Conservation (phyloP, 2,888 invertebrate species). For the Serrognathus titanus region DNA sequence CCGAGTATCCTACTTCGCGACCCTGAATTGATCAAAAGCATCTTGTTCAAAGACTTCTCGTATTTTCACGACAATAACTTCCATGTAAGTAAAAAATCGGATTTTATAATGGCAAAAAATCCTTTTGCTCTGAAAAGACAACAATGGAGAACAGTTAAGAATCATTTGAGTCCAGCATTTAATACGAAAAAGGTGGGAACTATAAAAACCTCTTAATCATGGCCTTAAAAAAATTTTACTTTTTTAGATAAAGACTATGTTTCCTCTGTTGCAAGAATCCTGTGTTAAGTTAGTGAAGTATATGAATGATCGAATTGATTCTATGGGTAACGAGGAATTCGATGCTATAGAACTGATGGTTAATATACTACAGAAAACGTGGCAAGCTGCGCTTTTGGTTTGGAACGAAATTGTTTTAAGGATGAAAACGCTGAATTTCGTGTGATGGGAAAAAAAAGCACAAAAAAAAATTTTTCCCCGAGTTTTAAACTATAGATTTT, state of each 20-base stretch:
- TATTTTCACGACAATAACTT: constrained; percentile 43
- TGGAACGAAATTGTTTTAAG: constrained; percentile 41
- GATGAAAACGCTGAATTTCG: constrained; percentile 34
- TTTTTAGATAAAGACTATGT: constrained; percentile 49
- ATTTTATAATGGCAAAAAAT: constrained; percentile 49
- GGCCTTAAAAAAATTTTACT: neutral
- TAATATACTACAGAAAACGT: constrained; percentile 46
- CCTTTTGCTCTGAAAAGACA: constrained; percentile 49
- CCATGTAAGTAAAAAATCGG: constrained; percentile 41
- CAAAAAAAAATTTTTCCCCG: neutral
- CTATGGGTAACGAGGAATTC: constrained; percentile 31
- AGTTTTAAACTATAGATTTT: neutral
- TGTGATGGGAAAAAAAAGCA: constrained; percentile 27
- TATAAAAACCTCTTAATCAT: neutral
- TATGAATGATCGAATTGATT: constrained; percentile 34
- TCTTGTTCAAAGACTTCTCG: constrained; percentile 39
- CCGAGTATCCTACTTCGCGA: constrained; percentile 40
- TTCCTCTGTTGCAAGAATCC: constrained; percentile 49
- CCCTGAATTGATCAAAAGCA: constrained; percentile 38
- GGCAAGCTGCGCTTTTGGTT: constrained; percentile 44
- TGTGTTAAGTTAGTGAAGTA: constrained; percentile 45
- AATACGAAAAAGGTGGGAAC: constrained; percentile 47
- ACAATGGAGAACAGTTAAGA: constrained; percentile 51
- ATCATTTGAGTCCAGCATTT: constrained; percentile 51
- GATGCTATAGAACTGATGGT: constrained; percentile 42